Evolutionary conservation across 2,797 vertebrate species (phyloP), one percentile per base, ranked within the genome.

Genomic region (Gobio occitaniae): DNA sequence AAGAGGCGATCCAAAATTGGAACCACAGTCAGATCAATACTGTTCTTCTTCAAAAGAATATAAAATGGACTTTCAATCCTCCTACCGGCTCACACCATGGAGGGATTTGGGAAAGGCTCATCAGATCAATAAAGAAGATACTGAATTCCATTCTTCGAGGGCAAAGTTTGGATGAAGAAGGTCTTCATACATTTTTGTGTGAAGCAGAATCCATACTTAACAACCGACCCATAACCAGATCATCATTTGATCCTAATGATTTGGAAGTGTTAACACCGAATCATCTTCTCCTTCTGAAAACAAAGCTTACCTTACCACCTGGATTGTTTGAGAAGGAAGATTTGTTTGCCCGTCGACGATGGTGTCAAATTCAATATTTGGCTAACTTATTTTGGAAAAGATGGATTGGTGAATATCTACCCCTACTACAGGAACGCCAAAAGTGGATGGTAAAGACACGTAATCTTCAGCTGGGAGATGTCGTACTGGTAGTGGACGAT

Each of bases 221-320:
- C 32, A 32, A 32, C 32, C 32, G 32, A 32, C 32, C 32, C 32
- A 32, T 36, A 36, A 44, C 6, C 1, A 78, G 63, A 48, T 11
- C 70, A 3, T 79, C 77, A 0, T n/a, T 84, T 2, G 78, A 87
- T 70, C 74, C 16, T 3, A 68, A 68, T 47, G 65, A 84, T 1
- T 32, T 84, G 25, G 75, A 85, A 13, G 80, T 59, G 2, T 78
- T 79, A 69, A 88, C 68, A 29, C 75, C 68, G 15, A 83, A 78
- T n/a, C 68, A 56, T 54, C 29, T 54, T 2, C 29, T 77, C 1
- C 32, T 80, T 11, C 29, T 68, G 3, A 80, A 80, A 36, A 36
- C 65, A 36, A 38, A n/a, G 3, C 0, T n/a, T n/a, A 25, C 25
- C 25, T 25, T 25, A 25, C 25, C 25, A 3, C 25, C 38, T 5